phyloP scores from a whole-genome alignment of 2,113 vertebrate species.

The Syngnathus typhle region DNA sequence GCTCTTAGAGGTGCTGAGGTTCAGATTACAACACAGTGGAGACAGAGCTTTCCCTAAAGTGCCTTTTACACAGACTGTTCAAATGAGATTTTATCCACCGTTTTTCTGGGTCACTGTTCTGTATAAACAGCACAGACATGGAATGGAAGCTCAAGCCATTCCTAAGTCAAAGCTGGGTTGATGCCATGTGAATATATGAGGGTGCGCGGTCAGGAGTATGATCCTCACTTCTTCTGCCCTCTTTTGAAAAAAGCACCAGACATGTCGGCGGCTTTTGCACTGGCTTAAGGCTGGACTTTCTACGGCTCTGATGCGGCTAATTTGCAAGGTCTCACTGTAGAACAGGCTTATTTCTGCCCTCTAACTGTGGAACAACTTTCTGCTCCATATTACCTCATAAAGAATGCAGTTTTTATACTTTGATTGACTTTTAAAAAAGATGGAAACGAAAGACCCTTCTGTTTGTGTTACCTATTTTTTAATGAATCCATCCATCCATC shows the following conservation, averaged over 20 bases:
- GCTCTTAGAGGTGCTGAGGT: background rate
- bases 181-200: background rate
- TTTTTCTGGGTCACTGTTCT: background rate
- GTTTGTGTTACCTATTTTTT: background rate
- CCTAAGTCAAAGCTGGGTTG: background rate
- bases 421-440: background rate
- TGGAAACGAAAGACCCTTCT: background rate
- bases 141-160: background rate
- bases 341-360: background rate
- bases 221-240: background rate
- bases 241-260: background rate
- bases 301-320: background rate
- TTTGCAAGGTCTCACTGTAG: background rate
- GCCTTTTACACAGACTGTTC: background rate
- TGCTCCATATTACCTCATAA: background rate
- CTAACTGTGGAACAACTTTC: background rate
- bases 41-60: background rate
- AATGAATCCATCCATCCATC: too few relatives aligned
- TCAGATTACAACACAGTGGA: background rate
- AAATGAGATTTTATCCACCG: background rate
- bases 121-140: background rate
- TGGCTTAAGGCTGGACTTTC: background rate
- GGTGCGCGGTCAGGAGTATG: background rate
- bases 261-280: background rate
- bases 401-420: background rate